Percentiles rank a stretch among this genome's conserved stretches.
phyloP scores from a whole-genome alignment of 2,113 vertebrate species.

The Sula dactylatra region DNA sequence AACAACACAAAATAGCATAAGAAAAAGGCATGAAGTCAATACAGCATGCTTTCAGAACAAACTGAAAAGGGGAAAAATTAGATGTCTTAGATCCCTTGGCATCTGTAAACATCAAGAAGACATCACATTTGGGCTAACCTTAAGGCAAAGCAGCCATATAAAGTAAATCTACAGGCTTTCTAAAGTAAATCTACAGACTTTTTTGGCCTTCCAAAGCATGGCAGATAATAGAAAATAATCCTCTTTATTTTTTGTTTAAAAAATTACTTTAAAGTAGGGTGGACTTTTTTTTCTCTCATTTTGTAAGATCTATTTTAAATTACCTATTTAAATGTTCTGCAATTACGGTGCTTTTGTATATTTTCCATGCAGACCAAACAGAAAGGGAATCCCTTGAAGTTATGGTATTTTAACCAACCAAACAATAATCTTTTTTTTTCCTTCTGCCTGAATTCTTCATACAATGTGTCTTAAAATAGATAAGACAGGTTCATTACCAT shows the following conservation, averaged over 20 bases:
- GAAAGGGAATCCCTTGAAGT: slow-evolving; percentile 50
- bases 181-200: neutral
- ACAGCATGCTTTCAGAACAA: neutral
- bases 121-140: neutral
- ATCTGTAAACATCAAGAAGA: slow-evolving; percentile 30
- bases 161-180: neutral
- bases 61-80: neutral
- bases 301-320: slow-evolving; percentile 41
- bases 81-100: neutral
- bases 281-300: neutral
- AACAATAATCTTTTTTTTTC: neutral
- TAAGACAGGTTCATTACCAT: neutral
- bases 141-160: neutral
- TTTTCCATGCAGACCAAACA: neutral
- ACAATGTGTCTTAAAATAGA: slow-evolving; percentile 28
- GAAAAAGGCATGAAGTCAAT: neutral
- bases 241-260: neutral
- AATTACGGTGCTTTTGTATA: slow-evolving; percentile 36
- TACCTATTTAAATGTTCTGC: slow-evolving; percentile 39
- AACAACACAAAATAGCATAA: neutral
- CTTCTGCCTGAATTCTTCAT: neutral
- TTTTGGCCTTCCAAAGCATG: neutral
- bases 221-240: neutral
- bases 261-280: slow-evolving; percentile 9
- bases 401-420: slow-evolving; percentile 17